Evolutionary conservation across 2,888 invertebrate species (phyloP).

Genomic region (Morpho achilles): DNA sequence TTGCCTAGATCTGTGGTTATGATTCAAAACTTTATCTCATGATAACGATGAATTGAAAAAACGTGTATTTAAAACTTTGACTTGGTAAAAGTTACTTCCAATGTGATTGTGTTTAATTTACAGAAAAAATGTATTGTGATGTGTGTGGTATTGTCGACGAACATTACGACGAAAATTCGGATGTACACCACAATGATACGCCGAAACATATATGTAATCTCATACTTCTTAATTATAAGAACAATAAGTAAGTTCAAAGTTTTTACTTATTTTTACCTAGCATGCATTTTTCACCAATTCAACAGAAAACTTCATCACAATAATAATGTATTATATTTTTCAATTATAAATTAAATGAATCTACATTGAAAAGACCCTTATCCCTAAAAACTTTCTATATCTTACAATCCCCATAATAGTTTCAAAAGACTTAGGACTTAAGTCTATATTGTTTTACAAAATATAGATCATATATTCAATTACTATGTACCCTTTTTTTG

Average conservation of each 20-base stretch:
- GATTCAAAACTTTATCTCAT: not conserved
- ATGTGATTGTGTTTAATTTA: not conserved
- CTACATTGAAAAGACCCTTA: no score
- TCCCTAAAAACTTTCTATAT: no score
- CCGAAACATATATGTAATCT: conserved; percentile 48
- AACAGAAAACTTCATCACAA: not conserved
- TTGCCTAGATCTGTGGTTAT: not conserved
- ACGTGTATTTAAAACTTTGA: no score
- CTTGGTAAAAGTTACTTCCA: not conserved
- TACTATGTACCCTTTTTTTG: no score
- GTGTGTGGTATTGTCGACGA: conserved; percentile 49
- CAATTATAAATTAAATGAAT: not conserved
- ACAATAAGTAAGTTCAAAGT: conserved; percentile 43
- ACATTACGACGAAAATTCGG: conserved; percentile 42
- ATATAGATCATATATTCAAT: no score
- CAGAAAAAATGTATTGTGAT: conserved; percentile 38
- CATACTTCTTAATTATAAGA: conserved; percentile 43
- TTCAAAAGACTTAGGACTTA: no score
- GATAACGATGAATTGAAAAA: no score
- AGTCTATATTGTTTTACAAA: no score
- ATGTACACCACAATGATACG: conserved; percentile 35
- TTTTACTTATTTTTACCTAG: not conserved
- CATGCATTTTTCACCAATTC: no score
- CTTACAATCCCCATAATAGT: no score
- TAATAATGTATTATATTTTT: not conserved